phyloP scores from a whole-genome alignment of 1,140 invertebrate genomes.

The Drosophila watanabei region DNA sequence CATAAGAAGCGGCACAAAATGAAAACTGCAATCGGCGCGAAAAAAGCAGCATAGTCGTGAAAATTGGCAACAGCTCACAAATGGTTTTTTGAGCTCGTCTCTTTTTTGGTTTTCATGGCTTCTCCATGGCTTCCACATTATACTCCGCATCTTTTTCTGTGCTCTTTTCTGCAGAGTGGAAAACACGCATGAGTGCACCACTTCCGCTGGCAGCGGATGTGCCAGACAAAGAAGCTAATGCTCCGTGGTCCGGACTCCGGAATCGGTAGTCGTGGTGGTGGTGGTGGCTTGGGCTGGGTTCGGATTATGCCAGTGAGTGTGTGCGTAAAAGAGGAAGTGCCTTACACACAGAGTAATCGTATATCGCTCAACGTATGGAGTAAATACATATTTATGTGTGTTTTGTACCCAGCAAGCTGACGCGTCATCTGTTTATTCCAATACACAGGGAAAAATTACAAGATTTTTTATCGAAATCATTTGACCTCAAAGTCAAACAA shows the following conservation, averaged over 20 bases:
- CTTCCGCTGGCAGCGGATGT: slow-evolving; percentile 79
- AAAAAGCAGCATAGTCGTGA: slow-evolving; percentile 44
- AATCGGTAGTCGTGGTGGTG: slow-evolving; percentile 24
- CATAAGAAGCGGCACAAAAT: slow-evolving; percentile 61
- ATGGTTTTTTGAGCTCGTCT: slow-evolving; percentile 33
- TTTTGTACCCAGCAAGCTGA: slow-evolving; percentile 31
- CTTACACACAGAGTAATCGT: slow-evolving; percentile 42
- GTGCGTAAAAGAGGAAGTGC: slow-evolving; percentile 70
- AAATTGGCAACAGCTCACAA: slow-evolving; percentile 62
- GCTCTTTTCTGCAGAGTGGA: slow-evolving; percentile 59
- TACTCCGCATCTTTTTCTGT: slow-evolving; percentile 24
- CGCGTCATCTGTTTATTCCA: slow-evolving; percentile 55
- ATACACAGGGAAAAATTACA: slow-evolving; percentile 5
- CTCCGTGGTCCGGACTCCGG: slow-evolving; percentile 44
- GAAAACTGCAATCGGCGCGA: slow-evolving; percentile 29
- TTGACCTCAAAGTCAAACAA: neutral
- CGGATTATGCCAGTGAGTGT: slow-evolving; percentile 40
- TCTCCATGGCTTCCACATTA: slow-evolving; percentile 24
- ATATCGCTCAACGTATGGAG: slow-evolving; percentile 33
- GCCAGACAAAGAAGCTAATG: slow-evolving; percentile 68
- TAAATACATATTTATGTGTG: slow-evolving; percentile 20
- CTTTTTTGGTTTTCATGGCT: slow-evolving; percentile 14
- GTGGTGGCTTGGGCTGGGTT: slow-evolving; percentile 36
- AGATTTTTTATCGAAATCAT: neutral
- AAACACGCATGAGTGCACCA: slow-evolving; percentile 80